phyloP scores from a whole-genome alignment of 2,113 vertebrate genomes.

The Lanius ludovicianus region DNA sequence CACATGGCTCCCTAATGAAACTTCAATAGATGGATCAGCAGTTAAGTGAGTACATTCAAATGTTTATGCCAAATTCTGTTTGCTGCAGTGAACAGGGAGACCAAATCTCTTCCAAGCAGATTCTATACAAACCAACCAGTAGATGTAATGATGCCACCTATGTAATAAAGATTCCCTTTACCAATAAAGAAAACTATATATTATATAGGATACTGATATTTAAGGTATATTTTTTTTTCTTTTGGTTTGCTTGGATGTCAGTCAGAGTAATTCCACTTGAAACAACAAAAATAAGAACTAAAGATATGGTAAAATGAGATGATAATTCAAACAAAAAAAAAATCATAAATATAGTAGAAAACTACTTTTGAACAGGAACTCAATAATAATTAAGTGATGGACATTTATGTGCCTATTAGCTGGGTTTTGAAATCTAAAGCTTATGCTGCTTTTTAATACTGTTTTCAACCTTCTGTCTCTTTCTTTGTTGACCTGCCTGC shows the following conservation, averaged over 20 bases:
- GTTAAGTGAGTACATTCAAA: constrained; percentile 68
- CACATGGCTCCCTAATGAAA: constrained; percentile 79
- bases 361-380: background rate
- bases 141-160: background rate
- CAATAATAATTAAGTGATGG: background rate
- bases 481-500: constrained; percentile 13
- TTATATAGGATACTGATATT: background rate
- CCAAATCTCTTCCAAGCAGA: constrained; percentile 40
- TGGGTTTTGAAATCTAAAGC: background rate
- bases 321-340: background rate
- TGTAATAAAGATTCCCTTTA: background rate
- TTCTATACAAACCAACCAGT: background rate
- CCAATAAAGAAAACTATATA: background rate
- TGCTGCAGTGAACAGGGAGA: constrained; percentile 55
- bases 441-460: background rate
- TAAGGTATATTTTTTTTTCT: background rate
- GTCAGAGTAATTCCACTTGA: background rate
- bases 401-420: background rate
- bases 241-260: background rate
- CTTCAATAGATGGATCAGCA: constrained; percentile 74
- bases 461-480: background rate
- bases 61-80: constrained; percentile 69
- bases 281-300: background rate
- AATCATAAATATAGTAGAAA: background rate
- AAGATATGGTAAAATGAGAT: background rate